Conservation (phyloP, 2,113 vertebrate species). For the Chrysochloris asiatica region DNA sequence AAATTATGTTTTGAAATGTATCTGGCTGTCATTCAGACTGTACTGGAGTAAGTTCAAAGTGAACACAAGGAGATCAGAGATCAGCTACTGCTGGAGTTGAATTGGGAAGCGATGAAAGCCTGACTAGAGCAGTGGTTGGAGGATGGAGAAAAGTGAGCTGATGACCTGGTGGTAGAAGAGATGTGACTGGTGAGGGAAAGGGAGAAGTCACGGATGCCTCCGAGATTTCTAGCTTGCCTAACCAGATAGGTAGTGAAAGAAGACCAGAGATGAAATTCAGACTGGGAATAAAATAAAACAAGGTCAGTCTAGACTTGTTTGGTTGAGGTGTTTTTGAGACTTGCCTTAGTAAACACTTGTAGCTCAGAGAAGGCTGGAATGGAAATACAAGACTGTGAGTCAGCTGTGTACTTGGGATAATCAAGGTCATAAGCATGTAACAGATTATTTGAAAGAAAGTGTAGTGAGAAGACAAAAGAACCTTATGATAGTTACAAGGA, state of each 20-base stretch:
- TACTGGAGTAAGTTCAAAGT: background rate
- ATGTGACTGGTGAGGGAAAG: background rate
- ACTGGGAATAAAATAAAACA: background rate
- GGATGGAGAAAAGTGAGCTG: background rate
- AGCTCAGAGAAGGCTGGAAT: no score
- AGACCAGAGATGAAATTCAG: background rate
- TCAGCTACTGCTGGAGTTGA: rapidly evolving
- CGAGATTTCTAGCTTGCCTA: background rate
- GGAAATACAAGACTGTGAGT: no score
- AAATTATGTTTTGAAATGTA: background rate
- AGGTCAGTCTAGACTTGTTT: background rate
- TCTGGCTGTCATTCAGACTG: background rate
- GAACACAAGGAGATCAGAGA: no score
- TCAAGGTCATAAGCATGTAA: no score
- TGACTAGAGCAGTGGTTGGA: no score
- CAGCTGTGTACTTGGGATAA: no score
- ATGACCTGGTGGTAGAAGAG: background rate
- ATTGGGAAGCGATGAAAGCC: background rate
- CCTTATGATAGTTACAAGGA: no score
- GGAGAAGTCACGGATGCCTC: background rate
- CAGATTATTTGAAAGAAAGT: no score
- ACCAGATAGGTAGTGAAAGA: background rate
- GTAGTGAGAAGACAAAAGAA: no score
- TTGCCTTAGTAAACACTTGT: no score
- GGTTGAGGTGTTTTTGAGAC: background rate